These are phyloP conservation scores for Caenorhabditis sp. DNA, from an alignment of 2,888 invertebrate species.

Conservation along the genomic window DNA sequence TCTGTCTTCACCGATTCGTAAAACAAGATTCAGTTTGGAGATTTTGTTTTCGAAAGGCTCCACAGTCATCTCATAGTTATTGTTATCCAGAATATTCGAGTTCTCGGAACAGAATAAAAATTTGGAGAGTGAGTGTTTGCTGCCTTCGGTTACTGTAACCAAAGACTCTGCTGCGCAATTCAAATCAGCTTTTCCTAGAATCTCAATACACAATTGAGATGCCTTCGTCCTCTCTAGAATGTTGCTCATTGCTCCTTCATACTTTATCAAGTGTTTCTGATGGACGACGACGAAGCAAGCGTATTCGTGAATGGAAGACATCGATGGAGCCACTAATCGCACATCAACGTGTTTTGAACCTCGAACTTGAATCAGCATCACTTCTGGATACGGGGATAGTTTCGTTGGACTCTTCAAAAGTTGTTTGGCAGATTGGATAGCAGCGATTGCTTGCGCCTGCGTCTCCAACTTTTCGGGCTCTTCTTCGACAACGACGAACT, in stretches of 20 bases:
- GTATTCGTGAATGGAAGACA: conserved; percentile 65
- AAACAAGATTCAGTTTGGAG: conserved; percentile 51
- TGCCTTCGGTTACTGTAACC: conserved; percentile 64
- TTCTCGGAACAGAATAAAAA: conserved; percentile 41
- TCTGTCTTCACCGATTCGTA: conserved; percentile 51
- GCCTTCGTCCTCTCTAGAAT: conserved; percentile 77
- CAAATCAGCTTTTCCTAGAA: conserved; percentile 75
- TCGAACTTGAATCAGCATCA: conserved; percentile 77
- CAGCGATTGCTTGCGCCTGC: conserved; percentile 61
- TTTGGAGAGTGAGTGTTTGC: conserved; percentile 31
- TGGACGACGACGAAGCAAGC: conserved; percentile 76
- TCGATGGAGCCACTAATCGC: conserved; percentile 72
- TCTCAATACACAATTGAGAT: conserved; percentile 75
- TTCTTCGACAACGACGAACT: conserved; percentile 42
- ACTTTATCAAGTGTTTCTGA: conserved; percentile 71
- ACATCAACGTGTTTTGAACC: conserved; percentile 76
- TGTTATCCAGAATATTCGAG: neutral
- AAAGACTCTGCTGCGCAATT: conserved; percentile 68
- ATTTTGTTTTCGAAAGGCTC: conserved; percentile 53
- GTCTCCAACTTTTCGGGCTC: conserved; percentile 62
- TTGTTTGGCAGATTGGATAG: conserved; percentile 49
- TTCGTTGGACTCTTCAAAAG: conserved; percentile 65
- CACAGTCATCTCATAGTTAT: neutral
- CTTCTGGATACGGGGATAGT: conserved; percentile 73
- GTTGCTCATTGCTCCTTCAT: conserved; percentile 73